Evolutionary conservation across 2,113 vertebrate species (phyloP), one percentile per base, ranked within the genome.

Genomic region (Tyto alba): DNA sequence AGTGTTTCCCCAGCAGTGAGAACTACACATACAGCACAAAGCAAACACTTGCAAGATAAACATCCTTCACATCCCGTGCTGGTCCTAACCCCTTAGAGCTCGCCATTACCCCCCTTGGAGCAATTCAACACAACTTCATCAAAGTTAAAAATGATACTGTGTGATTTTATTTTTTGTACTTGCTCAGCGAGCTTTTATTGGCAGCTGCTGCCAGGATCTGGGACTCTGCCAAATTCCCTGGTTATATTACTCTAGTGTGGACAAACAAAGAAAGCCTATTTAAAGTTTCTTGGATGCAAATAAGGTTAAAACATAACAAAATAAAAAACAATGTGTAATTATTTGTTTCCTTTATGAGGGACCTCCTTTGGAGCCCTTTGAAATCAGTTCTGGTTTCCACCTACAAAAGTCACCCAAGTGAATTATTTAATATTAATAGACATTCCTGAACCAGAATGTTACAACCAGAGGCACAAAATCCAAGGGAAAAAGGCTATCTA

Each of bases 191-290:
- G 90, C 84, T 96, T 96, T 97, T 96, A 94, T 87, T 96, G 95
- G 90, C 94, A 94, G 81, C 78, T 93, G 86, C 84, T 95, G 94
- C 83, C 94, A 91, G 90, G 77, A 89, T 34, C 86, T 96, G 95
- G 89, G 80, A 57, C 72, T 34, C 86, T 79, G 96, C 96, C 95
- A 97, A 89, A 53, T 75, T 76, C 84, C 59, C 89, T 69, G 77
- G 43, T 87, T 92, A 62, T 95, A 85, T 87, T 95, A 80, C 94
- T 89, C 64, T 66, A 92, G 62, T 79, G 89, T 89, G 92, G 90
- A 95, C 94, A 95, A 97, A 95, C 88, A 95, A 96, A 95, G 92
- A 18, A 92, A 62, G 92, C n/a, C 80, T 85, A 94, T 95, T 96
- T 95, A 79, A 87, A 95, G 62, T 82, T 93, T 88, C 84, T 94